Conservation (phyloP, 2,888 invertebrate genomes). For the Tinea pellionella region DNA sequence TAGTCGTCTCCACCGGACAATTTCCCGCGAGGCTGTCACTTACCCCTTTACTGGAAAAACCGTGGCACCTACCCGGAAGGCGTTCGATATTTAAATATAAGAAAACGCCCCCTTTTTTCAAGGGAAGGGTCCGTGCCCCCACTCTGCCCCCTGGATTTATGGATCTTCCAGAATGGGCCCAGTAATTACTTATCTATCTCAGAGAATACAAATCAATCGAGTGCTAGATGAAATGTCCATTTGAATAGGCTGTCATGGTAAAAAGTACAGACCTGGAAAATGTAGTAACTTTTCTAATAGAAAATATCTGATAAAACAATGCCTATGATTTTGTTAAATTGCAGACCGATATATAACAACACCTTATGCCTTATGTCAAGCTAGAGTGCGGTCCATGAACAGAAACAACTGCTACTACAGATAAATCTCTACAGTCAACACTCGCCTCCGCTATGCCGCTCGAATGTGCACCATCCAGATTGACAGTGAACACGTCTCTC, state of each 20-base stretch:
- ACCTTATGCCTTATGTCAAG: no score
- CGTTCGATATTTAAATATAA: conserved; percentile 71
- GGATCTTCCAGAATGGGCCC: conserved; percentile 58
- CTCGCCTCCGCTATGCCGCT: no score
- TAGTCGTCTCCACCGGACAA: neutral
- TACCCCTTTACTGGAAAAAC: conserved; percentile 70
- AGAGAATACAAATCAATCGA: conserved; percentile 66
- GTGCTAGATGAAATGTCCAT: conserved; percentile 13
- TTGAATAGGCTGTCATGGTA: neutral
- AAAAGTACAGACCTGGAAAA: neutral
- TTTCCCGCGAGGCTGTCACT: conserved; percentile 61
- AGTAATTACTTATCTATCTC: conserved; percentile 70
- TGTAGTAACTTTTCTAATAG: no score
- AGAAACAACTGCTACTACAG: no score
- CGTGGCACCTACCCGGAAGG: conserved; percentile 71
- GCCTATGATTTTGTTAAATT: no score
- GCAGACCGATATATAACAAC: no score
- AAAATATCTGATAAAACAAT: no score
- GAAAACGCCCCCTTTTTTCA: conserved; percentile 67
- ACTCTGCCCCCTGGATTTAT: conserved; percentile 49
- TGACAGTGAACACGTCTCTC: no score
- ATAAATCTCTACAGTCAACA: no score
- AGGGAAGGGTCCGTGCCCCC: conserved; percentile 33
- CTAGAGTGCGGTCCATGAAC: no score
- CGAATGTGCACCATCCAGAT: no score